These are phyloP conservation scores for Ornithorhynchus anatinus DNA, from an alignment of 2,113 vertebrate species.

Conservation along the genomic window DNA sequence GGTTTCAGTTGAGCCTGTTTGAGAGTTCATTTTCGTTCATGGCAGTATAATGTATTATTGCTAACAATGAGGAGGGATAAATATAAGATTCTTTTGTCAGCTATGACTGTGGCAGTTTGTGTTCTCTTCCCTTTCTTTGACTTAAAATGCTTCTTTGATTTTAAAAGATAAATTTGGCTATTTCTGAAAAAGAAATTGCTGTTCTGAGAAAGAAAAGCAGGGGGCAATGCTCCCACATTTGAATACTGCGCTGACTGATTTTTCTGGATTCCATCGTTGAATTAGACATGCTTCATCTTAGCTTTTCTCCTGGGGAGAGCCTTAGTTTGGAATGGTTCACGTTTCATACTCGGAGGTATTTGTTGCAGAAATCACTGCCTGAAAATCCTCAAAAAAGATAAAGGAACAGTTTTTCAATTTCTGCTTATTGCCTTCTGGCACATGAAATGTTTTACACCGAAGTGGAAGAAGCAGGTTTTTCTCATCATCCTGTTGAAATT, in stretches of 20 bases:
- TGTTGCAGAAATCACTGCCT: too few relatives aligned
- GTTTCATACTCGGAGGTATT: not conserved
- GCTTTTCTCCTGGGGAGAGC: not conserved
- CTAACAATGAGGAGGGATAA: not conserved
- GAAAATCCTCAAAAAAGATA: too few relatives aligned
- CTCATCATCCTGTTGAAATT: too few relatives aligned
- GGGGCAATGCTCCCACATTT: conserved; percentile 3
- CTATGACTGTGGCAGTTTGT: not conserved
- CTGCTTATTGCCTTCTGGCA: too few relatives aligned
- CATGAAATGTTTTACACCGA: too few relatives aligned
- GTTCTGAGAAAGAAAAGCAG: not conserved
- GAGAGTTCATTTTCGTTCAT: too few relatives aligned
- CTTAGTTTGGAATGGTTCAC: not conserved
- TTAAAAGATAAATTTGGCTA: conserved; percentile 6
- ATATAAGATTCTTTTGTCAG: not conserved
- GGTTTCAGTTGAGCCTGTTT: too few relatives aligned
- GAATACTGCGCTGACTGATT: not conserved
- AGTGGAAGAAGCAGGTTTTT: too few relatives aligned
- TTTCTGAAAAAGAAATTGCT: not conserved
- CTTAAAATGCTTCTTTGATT: not conserved
- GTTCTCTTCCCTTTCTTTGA: conserved; percentile 10
- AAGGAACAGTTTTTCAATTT: too few relatives aligned
- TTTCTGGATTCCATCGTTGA: not conserved
- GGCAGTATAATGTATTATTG: too few relatives aligned
- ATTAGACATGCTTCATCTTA: not conserved